A percentile compares a stretch with the other conserved stretches of the same genome.
Evolutionary conservation across 2,113 vertebrate genomes (phyloP).

Genomic region (Nannospalax galili): DNA sequence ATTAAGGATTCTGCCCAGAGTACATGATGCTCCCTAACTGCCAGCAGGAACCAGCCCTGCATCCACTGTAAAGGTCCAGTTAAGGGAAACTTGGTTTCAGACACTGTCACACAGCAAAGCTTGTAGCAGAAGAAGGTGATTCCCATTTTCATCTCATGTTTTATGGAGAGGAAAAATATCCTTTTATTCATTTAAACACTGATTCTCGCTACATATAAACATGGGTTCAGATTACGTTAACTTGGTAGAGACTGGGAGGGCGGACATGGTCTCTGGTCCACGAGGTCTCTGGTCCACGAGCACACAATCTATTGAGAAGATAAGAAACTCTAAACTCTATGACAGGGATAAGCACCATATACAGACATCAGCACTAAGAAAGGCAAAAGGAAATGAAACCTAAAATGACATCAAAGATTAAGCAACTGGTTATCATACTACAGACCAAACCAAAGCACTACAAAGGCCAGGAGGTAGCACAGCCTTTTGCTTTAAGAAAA

Average conservation of each 20-base stretch:
- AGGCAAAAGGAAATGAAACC: neutral
- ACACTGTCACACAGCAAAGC: neutral
- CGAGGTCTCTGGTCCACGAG: neutral
- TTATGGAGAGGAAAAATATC: neutral
- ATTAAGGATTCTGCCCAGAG: neutral
- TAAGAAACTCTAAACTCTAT: neutral
- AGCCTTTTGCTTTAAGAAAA: constrained; percentile 1
- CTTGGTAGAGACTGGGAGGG: neutral
- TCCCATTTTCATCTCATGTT: neutral
- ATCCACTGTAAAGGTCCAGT: neutral
- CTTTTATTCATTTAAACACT: neutral
- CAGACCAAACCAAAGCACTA: neutral
- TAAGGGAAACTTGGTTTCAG: neutral
- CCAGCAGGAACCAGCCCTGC: neutral
- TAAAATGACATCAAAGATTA: neutral
- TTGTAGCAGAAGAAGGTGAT: neutral
- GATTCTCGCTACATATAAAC: neutral
- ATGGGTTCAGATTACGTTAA: neutral
- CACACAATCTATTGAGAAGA: neutral
- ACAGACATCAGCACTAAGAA: neutral
- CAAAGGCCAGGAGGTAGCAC: neutral
- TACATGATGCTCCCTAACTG: neutral
- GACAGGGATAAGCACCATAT: too few species aligned
- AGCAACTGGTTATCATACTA: neutral
- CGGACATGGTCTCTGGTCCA: neutral